Conservation (phyloP, 1,140 invertebrate species). For the Cherax destructor region DNA sequence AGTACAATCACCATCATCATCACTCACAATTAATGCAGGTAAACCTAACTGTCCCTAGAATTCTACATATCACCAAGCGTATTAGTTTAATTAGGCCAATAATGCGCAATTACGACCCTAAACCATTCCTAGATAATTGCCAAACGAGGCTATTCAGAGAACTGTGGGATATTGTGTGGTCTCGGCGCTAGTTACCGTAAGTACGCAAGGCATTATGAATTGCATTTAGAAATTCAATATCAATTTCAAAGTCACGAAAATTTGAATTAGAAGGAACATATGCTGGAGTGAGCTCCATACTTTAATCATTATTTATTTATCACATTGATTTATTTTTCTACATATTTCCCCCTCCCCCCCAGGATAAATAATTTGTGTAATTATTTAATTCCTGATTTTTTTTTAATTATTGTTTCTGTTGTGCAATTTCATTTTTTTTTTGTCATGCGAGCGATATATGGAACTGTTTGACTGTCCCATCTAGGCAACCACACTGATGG, state of each 20-base stretch:
- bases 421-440: too few species aligned
- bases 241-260: neutral
- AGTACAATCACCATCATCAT: neutral
- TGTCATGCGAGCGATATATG: too few species aligned
- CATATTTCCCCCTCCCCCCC: too few species aligned
- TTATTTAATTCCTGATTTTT: too few species aligned
- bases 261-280: neutral
- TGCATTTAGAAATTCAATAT: conserved; percentile 1
- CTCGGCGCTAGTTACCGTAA: neutral
- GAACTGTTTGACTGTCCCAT: too few species aligned
- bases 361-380: too few species aligned
- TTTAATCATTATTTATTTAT: too few species aligned
- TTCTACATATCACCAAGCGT: conserved; percentile 41
- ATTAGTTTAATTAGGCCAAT: conserved; percentile 56
- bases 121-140: conserved; percentile 38
- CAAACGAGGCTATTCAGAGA: conserved; percentile 35
- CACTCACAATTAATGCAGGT: neutral
- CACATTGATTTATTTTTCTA: too few species aligned
- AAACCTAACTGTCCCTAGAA: neutral
- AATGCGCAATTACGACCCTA: conserved; percentile 28
- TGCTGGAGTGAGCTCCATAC: neutral
- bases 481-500: neutral
- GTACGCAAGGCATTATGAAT: neutral
- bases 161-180: conserved; percentile 18
- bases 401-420: too few species aligned